These are phyloP conservation scores for Eupithecia vulgata DNA, from an alignment of 2,888 invertebrate genomes.

Conservation along the genomic window DNA sequence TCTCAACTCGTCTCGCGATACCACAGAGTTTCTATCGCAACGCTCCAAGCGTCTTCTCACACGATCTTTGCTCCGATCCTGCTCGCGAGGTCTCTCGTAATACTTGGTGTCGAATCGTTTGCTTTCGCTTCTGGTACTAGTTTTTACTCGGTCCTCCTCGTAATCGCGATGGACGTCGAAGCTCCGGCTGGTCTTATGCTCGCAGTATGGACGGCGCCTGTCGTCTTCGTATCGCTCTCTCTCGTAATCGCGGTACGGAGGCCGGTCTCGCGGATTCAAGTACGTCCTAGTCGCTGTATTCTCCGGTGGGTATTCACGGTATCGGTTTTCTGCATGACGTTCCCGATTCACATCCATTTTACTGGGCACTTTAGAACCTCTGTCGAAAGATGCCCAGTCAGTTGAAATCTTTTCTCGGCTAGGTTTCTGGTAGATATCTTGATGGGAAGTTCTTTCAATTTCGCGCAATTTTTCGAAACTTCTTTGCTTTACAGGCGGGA, in stretches of 20 bases:
- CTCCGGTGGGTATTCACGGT: constrained; percentile 55
- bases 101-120: constrained; percentile 62
- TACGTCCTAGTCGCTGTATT: constrained; percentile 56
- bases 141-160: constrained; percentile 60
- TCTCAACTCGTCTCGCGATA: constrained; percentile 65
- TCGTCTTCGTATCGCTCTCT: constrained; percentile 34
- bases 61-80: constrained; percentile 54
- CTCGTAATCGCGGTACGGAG: constrained; percentile 57
- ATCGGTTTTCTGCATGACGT: constrained; percentile 49
- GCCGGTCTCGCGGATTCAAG: constrained; percentile 52
- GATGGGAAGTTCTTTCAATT: constrained; percentile 53
- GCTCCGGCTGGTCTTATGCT: constrained; percentile 70
- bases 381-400: constrained; percentile 54
- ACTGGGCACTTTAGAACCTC: constrained; percentile 55
- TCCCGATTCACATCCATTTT: constrained; percentile 58
- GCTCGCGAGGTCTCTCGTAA: constrained; percentile 56
- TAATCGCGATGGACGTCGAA: constrained; percentile 67
- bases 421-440: constrained; percentile 55
- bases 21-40: constrained; percentile 66
- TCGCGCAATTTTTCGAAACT: constrained; percentile 58
- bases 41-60: constrained; percentile 60
- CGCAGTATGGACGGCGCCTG: constrained; percentile 48
- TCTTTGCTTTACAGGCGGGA: constrained; percentile 47
- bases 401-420: constrained; percentile 45
- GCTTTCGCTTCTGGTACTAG: constrained; percentile 64